Evolutionary conservation across 1,140 invertebrate genomes (phyloP), one percentile per base, ranked within the genome.

Genomic region (Capitella teleta): DNA sequence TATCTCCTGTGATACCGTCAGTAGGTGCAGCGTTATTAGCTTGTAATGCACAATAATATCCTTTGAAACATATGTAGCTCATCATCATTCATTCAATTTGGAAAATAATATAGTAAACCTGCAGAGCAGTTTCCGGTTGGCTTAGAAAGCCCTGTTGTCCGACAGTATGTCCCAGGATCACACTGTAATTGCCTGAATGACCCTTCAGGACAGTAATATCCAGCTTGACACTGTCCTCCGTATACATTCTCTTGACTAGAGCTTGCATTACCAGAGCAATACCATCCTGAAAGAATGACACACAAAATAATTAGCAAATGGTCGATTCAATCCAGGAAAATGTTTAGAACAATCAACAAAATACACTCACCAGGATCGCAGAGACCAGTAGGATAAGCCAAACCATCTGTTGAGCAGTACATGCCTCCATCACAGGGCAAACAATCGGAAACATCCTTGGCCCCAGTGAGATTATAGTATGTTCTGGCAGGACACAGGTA

Each of bases 191-290:
- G 61, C 32, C 58, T 53, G 14, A 50, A 54, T 8, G 64, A 64
- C 2, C 63, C 62, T 41, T 60, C 54, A n/a, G 56, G 51, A 57
- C 66, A 68, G 50, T 62, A 67, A 8, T 54, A 64, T 1, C 66
- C 66, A 62, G 44, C 56, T n/a, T 57, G 58, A 60, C 65, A 67
- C 46, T 60, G 50, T 16, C 63, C 65, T 3, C 65, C 65, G 55
- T 60, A 26, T 6, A 54, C 54, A 6, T 63, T 65, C 1, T 61
- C 60, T 8, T 25, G 24, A 10, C 46, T 4, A 24, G 37, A 43
- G 16, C 16, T 37, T 8, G 61, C 60, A 38, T 62, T 65, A 52
- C 57, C 54, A 26, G 53, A 61, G 51, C 63, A 67, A 46, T 63
- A 67, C 55, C 61, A 67, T 18, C 65, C 65, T 67, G 48, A 8